These are phyloP conservation scores for Pavo muticus DNA, from an alignment of 2,113 vertebrate species.

Conservation along the genomic window DNA sequence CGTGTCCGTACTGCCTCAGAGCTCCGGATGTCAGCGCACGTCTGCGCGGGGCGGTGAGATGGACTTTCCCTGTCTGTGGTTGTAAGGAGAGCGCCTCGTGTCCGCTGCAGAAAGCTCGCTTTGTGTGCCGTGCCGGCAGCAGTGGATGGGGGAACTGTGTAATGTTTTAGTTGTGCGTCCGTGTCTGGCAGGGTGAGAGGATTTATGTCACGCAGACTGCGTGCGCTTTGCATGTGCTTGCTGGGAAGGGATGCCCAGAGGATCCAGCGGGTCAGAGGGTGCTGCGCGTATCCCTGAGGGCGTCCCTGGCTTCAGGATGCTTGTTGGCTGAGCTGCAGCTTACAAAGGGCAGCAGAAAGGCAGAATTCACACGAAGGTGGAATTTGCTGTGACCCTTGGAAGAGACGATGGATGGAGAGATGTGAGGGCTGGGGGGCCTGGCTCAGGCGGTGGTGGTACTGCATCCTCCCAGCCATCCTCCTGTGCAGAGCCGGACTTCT, in stretches of 20 bases:
- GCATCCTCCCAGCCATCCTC: neutral
- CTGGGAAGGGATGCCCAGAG: neutral
- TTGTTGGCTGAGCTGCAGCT: neutral
- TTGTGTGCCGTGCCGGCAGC: neutral
- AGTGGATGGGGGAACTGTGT: neutral
- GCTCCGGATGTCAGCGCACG: neutral
- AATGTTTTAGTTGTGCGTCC: neutral
- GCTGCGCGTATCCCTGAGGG: neutral
- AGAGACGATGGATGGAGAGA: neutral
- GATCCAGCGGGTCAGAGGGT: neutral
- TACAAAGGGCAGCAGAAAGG: neutral
- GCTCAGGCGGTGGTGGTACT: neutral
- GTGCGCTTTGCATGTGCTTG: too few species aligned
- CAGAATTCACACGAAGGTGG: neutral
- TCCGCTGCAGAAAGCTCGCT: neutral
- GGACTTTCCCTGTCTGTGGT: neutral
- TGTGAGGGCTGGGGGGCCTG: neutral
- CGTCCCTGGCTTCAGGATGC: neutral
- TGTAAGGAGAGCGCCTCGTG: neutral
- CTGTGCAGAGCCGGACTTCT: neutral
- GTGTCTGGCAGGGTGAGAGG: neutral
- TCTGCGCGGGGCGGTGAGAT: neutral
- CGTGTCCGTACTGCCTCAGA: neutral
- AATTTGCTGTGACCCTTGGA: neutral
- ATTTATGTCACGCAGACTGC: neutral